Conservation (phyloP, 2,888 invertebrate genomes). For the Synergus umbraculus region DNA sequence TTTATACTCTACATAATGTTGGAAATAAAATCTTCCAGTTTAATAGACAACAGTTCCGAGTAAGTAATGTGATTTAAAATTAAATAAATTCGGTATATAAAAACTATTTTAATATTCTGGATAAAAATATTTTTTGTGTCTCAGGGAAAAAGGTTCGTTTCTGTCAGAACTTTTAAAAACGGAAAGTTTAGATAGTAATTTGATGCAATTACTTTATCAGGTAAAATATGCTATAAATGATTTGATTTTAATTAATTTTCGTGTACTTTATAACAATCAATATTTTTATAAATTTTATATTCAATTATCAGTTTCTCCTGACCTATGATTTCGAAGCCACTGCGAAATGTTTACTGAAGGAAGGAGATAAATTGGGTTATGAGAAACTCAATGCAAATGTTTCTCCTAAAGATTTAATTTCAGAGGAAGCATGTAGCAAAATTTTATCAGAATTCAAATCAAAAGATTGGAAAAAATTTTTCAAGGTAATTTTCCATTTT, state of each 20-base stretch:
- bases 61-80: background rate
- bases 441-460: conserved; percentile 59
- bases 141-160: conserved; percentile 17
- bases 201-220: conserved; percentile 2
- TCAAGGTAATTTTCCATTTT: conserved; percentile 58
- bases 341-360: conserved; percentile 59
- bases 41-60: background rate
- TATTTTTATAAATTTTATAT: background rate
- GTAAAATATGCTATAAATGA: background rate
- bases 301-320: conserved; percentile 61
- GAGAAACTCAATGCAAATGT: conserved; percentile 45
- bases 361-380: conserved; percentile 56
- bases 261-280: background rate
- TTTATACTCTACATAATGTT: conserved; percentile 10
- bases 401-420: conserved; percentile 48
- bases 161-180: background rate
- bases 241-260: background rate
- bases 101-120: background rate
- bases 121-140: background rate
- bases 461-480: conserved; percentile 64
- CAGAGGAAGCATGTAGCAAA: conserved; percentile 48
- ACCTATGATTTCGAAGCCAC: conserved; percentile 64
- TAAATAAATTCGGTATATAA: background rate
- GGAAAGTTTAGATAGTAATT: conserved; percentile 18
- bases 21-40: background rate